Base-by-base conservation (phyloP, 1,140 invertebrate species). In the Bacillus rossius region DNA sequence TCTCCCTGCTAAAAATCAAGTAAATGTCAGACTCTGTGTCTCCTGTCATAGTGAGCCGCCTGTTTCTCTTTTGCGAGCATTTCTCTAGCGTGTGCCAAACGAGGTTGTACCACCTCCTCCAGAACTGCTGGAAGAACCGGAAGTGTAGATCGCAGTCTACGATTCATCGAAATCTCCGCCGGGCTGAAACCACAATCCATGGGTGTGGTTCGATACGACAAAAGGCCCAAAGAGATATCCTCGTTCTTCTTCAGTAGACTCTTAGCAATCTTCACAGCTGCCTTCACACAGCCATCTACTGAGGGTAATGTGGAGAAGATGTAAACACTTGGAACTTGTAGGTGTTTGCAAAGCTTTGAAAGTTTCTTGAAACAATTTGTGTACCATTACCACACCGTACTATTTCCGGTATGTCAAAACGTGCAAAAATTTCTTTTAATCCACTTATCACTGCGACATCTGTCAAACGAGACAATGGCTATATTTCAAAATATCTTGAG, bases 151-250 rank as follows among this genome's bases (percentile, higher is more conserved):
- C 48, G 22, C n/a, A 69, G 16, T 63, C 54, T 47, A 48, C 67
- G 40, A 7, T 48, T 54, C 57, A 65, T 61, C 1, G 67, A 65
- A 22, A 59, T n/a, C n/a, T n/a, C n/a, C n/a, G n/a, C n/a, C n/a
- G n/a, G n/a, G n/a, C n/a, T 66, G 26, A 53, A 68, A 14, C 64
- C 68, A 52, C 62, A 63, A 51, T 62, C 62, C 14, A 71, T 41
- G 4, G 69, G 66, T n/a, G 66, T 69, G 0, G 60, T 58, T 53
- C 67, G 57, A 60, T 67, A 67, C 8, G 61, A 62, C 8, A 70
- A 51, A 71, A 42, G n/a, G 0, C 58, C 65, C 22, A 62, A 38
- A 43, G 61, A 56, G 3, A 62, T 38, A 23, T 69, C 63, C 8
- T 60, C 20, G 3, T 25, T 62, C 53, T 69, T 66, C 25, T 62